Base-by-base conservation (phyloP, 2,888 invertebrate genomes). In the Sympetrum striolatum region DNA sequence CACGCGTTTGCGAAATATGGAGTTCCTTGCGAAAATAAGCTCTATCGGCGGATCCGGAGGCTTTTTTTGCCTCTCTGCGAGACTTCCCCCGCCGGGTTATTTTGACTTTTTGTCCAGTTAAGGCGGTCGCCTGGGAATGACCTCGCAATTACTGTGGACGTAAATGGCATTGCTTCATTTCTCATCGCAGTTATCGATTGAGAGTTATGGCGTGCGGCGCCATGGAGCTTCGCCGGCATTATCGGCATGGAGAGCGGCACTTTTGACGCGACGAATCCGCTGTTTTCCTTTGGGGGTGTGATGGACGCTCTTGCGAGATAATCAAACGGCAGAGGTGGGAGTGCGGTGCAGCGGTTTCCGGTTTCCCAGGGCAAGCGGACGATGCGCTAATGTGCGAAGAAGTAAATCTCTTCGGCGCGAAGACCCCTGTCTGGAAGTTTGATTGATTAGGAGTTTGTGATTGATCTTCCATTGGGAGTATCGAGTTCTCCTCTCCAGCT, bases 1-100 rank as follows among this genome's bases (percentile, higher is more conserved):
- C 86, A 86, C 86, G 86, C 86, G 86, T 86, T 86, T 86, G 86
- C 86, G 86, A 86, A 86, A 86, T 86, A 86, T 86, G 86, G 86
- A 86, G 86, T 86, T 60, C 60, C 86, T 86, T 35, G 86, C 60
- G 86, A 86, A 86, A 86, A 86, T 86, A 86, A 86, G 86, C 64
- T 39, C 86, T 37, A 60, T 86, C 86, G 86, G 60, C 35, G 86
- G 58, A 60, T 60, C 60, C 60, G 58, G 37, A 58, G 64, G 22
- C 86, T 60, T 86, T 86, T 86, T 82, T 86, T 58, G 2, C 31
- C 60, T 58, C 53, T 73, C 73, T 12, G 8, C 35, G 25, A 53
- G 31, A 5, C 25, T 82, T 14, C 14, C 48, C 53, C 53, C 8
- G 2, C 82, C 3, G 22, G 64, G 64, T 64, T 64, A 44, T 44